phyloP scores from a whole-genome alignment of 2,113 vertebrate genomes.

The Gadus chalcogrammus region DNA sequence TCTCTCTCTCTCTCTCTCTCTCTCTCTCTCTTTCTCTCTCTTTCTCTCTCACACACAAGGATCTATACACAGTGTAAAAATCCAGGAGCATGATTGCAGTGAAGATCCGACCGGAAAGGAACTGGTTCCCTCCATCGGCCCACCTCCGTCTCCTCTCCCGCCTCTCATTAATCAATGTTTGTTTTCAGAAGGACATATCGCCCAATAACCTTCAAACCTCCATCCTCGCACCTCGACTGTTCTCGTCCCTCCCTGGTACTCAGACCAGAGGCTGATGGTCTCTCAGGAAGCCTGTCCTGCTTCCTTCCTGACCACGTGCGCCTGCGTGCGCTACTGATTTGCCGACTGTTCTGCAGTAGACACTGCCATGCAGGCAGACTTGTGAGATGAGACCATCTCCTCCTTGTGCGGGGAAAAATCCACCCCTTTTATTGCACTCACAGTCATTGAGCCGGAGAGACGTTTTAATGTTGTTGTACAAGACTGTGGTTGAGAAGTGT shows the following conservation, averaged over 20 bases:
- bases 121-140: slow-evolving; percentile 6
- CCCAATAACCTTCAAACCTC: slow-evolving; percentile 42
- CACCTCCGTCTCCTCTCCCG: slow-evolving; percentile 34
- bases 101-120: slow-evolving; percentile 48
- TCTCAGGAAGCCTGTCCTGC: no score
- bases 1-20: no score
- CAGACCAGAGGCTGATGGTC: slow-evolving; percentile 12
- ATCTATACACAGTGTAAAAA: no score
- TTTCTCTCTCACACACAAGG: no score
- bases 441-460: no score
- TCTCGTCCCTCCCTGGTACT: not conserved
- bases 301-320: no score
- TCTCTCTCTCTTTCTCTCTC: no score
- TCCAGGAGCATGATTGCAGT: slow-evolving; percentile 50
- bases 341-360: no score
- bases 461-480: no score
- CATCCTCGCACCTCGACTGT: not conserved
- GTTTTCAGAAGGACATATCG: slow-evolving; percentile 32
- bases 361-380: slow-evolving; percentile 4
- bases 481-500: no score
- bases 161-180: slow-evolving; percentile 49
- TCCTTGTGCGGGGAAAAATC: not conserved
- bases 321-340: no score
- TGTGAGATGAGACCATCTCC: slow-evolving; percentile 8
- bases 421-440: not conserved